Evolutionary conservation across 2,113 vertebrate species (phyloP), one percentile per base, ranked within the genome.

Genomic region (Isichthys henryi): DNA sequence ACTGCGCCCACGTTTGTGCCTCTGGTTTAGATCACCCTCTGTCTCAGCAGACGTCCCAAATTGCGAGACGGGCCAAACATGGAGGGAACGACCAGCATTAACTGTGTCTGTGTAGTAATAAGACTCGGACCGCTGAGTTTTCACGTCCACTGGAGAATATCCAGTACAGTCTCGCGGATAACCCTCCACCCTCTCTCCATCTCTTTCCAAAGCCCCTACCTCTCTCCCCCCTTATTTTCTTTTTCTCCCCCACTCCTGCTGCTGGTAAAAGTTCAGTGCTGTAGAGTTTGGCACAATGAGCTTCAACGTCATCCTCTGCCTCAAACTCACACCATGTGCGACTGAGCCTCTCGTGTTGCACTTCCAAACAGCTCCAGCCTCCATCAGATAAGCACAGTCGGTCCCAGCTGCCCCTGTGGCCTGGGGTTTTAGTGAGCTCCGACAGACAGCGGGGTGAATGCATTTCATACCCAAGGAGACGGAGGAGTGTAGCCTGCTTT

Each of bases 171-270:
- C 66, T 74, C 3, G 8, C 23, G 9, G 8, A 49, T 7, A 10
- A n/a, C 45, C 45, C 82, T 85, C 82, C 45, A 49, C 82, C 82
- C 82, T 85, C 66, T 70, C 31, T 11, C 62, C 62, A 11, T 66
- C 23, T 70, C 62, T 31, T 70, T 70, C 62, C 62, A 70, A 80
- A 80, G 5, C 45, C 45, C 46, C 46, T 49, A 94, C 66, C 88
- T 93, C 92, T 94, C 93, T 93, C 90, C 91, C 86, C 58, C 91
- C 91, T 90, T 93, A 92, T 92, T 80, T 82, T 91, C 87, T 90
- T 80, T 90, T 74, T 90, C 89, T 74, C 90, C 58, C 43, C 87
- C 66, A 89, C 43, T 87, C 90, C 89, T 80, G 52, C 88, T 49
- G 48, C 62, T 88, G 70, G 35, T 88, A n/a, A 88, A 58, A 66